Conservation (phyloP, 2,888 invertebrate genomes). For the Podotricha telesiphe region DNA sequence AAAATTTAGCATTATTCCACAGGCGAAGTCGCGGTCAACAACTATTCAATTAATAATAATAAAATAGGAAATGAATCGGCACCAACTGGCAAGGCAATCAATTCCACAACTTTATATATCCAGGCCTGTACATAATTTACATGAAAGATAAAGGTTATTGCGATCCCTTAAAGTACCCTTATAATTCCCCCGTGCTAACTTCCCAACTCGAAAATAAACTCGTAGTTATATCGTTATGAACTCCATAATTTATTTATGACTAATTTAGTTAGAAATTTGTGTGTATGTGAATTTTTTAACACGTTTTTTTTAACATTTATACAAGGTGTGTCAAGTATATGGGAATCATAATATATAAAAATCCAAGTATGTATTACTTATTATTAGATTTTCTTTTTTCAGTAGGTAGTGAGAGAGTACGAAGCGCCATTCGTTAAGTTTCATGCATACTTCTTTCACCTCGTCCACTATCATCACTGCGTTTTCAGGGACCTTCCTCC, state of each 20-base stretch:
- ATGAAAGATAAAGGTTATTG: constrained; percentile 26
- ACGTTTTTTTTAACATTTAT: too few species aligned
- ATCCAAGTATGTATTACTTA: too few species aligned
- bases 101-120: not conserved
- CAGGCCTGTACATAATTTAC: constrained; percentile 12
- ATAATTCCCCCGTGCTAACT: constrained; percentile 25
- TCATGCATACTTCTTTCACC: too few species aligned
- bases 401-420: too few species aligned
- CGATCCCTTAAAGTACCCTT: constrained; percentile 21
- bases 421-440: too few species aligned
- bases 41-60: not conserved
- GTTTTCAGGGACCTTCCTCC: too few species aligned
- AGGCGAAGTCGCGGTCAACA: too few species aligned
- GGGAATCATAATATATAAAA: too few species aligned
- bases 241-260: not conserved
- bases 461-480: too few species aligned
- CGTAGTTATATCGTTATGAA: constrained; percentile 8
- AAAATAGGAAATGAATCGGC: not conserved
- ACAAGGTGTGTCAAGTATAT: too few species aligned
- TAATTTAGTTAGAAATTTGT: not conserved
- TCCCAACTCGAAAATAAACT: constrained; percentile 17
- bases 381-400: too few species aligned
- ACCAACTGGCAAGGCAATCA: not conserved
- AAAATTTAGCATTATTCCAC: too few species aligned
- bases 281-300: not conserved